Evolutionary conservation across 1,140 invertebrate genomes (phyloP).

Genomic region (Scaptomyza montana): DNA sequence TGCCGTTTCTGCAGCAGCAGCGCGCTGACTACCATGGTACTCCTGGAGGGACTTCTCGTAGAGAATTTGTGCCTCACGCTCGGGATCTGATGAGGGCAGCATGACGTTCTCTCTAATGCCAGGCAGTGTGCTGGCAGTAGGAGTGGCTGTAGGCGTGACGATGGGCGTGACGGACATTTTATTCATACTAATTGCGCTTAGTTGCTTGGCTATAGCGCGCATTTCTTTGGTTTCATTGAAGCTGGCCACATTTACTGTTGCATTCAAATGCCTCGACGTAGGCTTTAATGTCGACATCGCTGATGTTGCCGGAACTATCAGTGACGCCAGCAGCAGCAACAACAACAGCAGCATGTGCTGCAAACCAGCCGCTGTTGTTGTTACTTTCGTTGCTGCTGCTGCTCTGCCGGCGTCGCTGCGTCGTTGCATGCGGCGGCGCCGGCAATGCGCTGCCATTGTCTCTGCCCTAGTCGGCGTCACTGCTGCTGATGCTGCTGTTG

Average conservation of each 20-base stretch:
- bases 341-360: conserved; percentile 44
- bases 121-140: conserved; percentile 20
- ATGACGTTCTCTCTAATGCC: conserved; percentile 79
- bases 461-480: conserved; percentile 30
- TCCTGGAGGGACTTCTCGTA: conserved; percentile 80
- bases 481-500: conserved; percentile 19
- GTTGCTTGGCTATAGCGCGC: conserved; percentile 29
- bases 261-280: conserved; percentile 20
- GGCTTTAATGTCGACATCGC: conserved; percentile 6
- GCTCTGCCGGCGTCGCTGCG: conserved; percentile 45
- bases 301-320: conserved; percentile 50
- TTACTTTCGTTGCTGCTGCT: conserved; percentile 14
- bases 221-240: conserved; percentile 44
- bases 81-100: conserved; percentile 76
- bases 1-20: background rate
- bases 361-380: conserved; percentile 22
- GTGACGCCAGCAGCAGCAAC: conserved; percentile 52
- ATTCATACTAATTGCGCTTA: conserved; percentile 47
- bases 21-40: conserved; percentile 65
- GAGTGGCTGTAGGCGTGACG: conserved; percentile 13
- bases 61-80: conserved; percentile 75
- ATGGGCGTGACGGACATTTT: conserved; percentile 42
- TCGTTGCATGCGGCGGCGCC: conserved; percentile 41
- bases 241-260: conserved; percentile 18
- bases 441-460: conserved; percentile 57